These are phyloP conservation scores for Mesochorus sp. DNA, from an alignment of 2,888 invertebrate genomes.

Conservation along the genomic window DNA sequence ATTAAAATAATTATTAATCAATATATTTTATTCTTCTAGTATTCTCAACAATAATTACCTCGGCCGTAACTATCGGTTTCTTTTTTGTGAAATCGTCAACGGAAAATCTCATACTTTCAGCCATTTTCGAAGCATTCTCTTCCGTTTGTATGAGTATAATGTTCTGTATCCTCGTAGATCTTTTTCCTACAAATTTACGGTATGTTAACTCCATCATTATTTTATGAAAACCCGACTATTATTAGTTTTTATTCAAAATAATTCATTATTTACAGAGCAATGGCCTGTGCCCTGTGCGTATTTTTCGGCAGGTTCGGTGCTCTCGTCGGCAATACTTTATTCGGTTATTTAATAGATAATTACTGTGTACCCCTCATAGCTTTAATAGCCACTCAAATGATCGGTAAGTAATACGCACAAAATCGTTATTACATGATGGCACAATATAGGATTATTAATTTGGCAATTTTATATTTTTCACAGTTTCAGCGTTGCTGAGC, in stretches of 20 bases:
- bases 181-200: constrained; percentile 92
- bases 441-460: neutral
- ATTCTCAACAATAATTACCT: constrained; percentile 88
- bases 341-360: constrained; percentile 90
- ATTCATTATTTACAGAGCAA: constrained; percentile 86
- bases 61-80: constrained; percentile 87
- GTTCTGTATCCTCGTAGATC: constrained; percentile 90
- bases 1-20: no score
- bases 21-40: constrained; percentile 83
- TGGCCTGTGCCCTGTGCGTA: constrained; percentile 89
- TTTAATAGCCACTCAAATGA: constrained; percentile 87
- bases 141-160: constrained; percentile 90
- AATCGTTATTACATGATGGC: no score
- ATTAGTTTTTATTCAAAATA: no score
- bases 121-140: constrained; percentile 90
- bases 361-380: constrained; percentile 84
- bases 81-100: constrained; percentile 88
- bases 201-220: no score
- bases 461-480: neutral
- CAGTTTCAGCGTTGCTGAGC: constrained; percentile 16
- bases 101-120: constrained; percentile 89
- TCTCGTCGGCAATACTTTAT: constrained; percentile 88
- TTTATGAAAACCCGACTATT: no score
- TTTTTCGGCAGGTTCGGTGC: constrained; percentile 90
- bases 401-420: constrained; percentile 86